Evolutionary conservation across 2,797 vertebrate genomes (phyloP).

Genomic region (Prionace glauca): DNA sequence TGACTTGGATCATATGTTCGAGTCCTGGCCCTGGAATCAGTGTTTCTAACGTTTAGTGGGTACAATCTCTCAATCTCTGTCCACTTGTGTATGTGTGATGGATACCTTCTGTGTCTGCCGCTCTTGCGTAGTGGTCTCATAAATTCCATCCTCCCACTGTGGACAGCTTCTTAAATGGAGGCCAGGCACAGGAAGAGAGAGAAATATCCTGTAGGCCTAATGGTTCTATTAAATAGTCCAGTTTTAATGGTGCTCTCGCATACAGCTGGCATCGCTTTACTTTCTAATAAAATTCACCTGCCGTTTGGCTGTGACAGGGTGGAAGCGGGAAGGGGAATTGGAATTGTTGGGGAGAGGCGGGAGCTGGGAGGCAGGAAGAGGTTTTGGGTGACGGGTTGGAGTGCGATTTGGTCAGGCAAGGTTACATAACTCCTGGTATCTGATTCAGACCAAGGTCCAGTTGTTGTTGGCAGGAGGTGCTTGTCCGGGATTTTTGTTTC

Average conservation of each 20-base stretch:
- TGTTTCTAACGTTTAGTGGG: not conserved
- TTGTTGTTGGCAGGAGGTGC: not conserved
- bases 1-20: not conserved
- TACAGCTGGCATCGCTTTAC: conserved; percentile 19
- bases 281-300: not conserved
- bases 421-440: not conserved
- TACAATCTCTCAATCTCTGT: not conserved
- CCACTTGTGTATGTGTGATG: not conserved
- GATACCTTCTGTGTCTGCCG: not conserved
- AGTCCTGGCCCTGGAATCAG: not conserved
- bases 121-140: not conserved
- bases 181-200: not conserved
- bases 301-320: not conserved
- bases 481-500: not conserved
- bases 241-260: not conserved
- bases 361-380: no score
- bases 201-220: conserved; percentile 18
- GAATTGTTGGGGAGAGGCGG: not conserved
- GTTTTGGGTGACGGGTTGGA: not conserved
- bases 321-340: not conserved
- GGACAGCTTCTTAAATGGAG: not conserved
- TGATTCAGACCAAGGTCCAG: not conserved
- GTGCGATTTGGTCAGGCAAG: not conserved
- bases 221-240: not conserved
- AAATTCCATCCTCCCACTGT: conserved; percentile 18